Conservation (phyloP, 2,797 vertebrate species). For the Masticophis lateralis region DNA sequence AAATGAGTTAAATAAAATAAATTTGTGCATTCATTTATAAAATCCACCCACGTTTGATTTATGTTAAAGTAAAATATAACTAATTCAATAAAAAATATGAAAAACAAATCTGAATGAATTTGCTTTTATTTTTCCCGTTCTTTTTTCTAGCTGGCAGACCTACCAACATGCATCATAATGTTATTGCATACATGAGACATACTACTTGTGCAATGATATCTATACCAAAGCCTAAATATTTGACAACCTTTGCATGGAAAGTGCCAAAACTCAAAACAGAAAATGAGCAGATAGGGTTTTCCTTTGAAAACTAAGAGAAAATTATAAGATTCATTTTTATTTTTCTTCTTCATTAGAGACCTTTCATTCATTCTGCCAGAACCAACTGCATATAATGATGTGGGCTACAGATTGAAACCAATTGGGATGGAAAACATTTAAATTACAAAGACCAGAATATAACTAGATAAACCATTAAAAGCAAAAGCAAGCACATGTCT, state of each 20-base stretch:
- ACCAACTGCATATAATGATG: neutral
- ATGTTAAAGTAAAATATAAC: neutral
- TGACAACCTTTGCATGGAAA: neutral
- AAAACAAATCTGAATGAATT: neutral
- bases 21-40: neutral
- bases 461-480: neutral
- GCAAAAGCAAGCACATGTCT: neutral
- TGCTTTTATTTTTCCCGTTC: neutral
- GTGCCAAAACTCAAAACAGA: neutral
- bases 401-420: neutral
- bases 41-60: neutral
- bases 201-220: neutral
- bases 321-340: neutral
- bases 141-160: neutral
- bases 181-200: neutral
- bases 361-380: neutral
- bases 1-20: neutral
- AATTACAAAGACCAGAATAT: neutral
- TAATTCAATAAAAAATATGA: neutral
- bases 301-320: neutral
- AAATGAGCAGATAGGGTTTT: neutral
- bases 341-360: neutral
- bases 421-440: neutral
- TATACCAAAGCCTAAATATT: neutral
- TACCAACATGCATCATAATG: neutral